These are phyloP conservation scores for Adelognathus sp. DNA, from an alignment of 2,888 invertebrate genomes.

Conservation along the genomic window DNA sequence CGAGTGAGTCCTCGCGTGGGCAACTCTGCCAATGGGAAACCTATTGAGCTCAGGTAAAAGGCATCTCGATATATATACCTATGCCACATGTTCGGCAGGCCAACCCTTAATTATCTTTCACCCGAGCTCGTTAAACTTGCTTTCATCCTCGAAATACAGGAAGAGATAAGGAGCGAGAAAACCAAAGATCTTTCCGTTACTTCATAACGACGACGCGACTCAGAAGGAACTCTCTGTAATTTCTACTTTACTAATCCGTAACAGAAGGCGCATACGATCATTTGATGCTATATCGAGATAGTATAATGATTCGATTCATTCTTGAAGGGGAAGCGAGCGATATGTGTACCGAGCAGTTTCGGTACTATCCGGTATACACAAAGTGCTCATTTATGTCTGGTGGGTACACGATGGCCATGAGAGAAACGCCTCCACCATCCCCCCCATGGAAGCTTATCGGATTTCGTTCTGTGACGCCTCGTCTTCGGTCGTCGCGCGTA, in stretches of 20 bases:
- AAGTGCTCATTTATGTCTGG: slow-evolving; percentile 23
- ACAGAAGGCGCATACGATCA: slow-evolving; percentile 20
- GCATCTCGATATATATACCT: slow-evolving; percentile 5
- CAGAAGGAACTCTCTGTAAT: slow-evolving; percentile 30
- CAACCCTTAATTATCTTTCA: slow-evolving; percentile 45
- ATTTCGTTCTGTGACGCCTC: slow-evolving; percentile 40
- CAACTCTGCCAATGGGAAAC: slow-evolving; percentile 6
- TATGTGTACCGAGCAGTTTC: background rate
- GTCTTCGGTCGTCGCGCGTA: slow-evolving; percentile 18
- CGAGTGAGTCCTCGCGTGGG: too few species aligned
- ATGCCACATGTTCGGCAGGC: slow-evolving; percentile 34
- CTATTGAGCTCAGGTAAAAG: slow-evolving; percentile 37
- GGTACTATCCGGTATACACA: background rate
- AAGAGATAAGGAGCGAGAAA: background rate
- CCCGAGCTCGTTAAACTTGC: slow-evolving; percentile 32
- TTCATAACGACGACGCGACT: background rate
- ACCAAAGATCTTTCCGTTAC: background rate
- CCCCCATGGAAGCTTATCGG: slow-evolving; percentile 36
- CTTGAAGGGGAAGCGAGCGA: background rate
- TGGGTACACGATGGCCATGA: background rate
- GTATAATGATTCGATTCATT: slow-evolving; percentile 44
- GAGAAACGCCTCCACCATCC: background rate
- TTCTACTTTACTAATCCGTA: slow-evolving; percentile 11
- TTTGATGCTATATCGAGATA: slow-evolving; percentile 12
- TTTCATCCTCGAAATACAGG: background rate